Evolutionary conservation across 2,888 invertebrate genomes (phyloP).

Genomic region (Bombylius major): DNA sequence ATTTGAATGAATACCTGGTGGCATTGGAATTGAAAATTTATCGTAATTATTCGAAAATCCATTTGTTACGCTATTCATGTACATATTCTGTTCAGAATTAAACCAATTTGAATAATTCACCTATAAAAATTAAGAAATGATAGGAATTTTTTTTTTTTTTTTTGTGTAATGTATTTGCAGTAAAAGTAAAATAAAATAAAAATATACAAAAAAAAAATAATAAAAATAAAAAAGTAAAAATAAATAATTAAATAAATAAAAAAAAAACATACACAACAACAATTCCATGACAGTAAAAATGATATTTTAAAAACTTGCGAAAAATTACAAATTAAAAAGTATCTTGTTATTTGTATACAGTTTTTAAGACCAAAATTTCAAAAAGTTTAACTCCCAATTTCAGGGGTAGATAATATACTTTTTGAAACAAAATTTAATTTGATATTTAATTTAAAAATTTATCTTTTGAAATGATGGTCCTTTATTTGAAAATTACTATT

Average conservation of each 20-base stretch:
- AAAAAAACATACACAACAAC: conserved; percentile 1
- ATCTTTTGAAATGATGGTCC: too few species aligned
- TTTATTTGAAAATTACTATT: too few species aligned
- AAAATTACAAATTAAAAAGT: too few species aligned
- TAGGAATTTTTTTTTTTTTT: neutral
- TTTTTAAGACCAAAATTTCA: too few species aligned
- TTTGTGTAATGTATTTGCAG: neutral
- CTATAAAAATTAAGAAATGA: conserved; percentile 15
- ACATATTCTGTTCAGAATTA: conserved; percentile 23
- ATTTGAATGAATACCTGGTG: conserved; percentile 25
- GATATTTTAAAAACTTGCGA: too few species aligned
- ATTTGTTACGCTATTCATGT: conserved; percentile 26
- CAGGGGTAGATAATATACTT: too few species aligned
- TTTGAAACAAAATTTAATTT: too few species aligned
- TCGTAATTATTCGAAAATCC: conserved; percentile 24
- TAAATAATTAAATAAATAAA: neutral
- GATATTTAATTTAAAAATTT: too few species aligned
- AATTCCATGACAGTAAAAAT: neutral
- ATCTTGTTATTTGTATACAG: too few species aligned
- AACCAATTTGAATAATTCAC: conserved; percentile 27
- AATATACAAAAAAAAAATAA: neutral
- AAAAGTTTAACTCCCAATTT: too few species aligned
- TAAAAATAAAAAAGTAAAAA: neutral
- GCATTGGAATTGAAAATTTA: conserved; percentile 25
- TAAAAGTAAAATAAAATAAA: neutral